Conservation (phyloP, 2,888 invertebrate genomes). For the Thelaira solivaga region DNA sequence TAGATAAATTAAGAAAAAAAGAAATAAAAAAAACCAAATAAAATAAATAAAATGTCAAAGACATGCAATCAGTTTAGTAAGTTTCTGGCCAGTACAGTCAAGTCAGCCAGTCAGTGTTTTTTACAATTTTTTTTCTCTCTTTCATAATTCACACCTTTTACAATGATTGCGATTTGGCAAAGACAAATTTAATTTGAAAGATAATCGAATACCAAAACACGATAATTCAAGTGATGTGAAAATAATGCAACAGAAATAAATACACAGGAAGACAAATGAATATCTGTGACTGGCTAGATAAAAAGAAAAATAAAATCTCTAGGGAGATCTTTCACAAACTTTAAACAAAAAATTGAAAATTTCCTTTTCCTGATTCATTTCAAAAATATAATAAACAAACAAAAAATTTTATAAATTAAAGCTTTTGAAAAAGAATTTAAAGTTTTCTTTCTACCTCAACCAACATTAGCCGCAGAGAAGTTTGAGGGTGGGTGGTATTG, state of each 20-base stretch:
- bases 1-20: background rate
- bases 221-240: background rate
- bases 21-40: background rate
- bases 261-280: background rate
- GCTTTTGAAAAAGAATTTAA: too few species aligned
- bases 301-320: background rate
- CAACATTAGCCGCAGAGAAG: background rate
- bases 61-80: constrained; percentile 22
- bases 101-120: too few species aligned
- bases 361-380: too few species aligned
- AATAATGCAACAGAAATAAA: background rate
- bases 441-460: background rate
- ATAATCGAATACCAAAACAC: background rate
- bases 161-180: constrained; percentile 11
- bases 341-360: too few species aligned
- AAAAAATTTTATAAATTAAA: too few species aligned
- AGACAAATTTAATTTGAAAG: constrained; percentile 32
- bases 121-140: background rate
- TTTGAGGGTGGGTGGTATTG: background rate
- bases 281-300: background rate
- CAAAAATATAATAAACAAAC: too few species aligned
- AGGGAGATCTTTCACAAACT: background rate
- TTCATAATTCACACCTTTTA: constrained; percentile 40
- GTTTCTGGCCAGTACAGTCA: background rate
- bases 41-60: constrained; percentile 30